Percentiles rank a stretch among this genome's conserved stretches.
Evolutionary conservation across 2,888 invertebrate species (phyloP).

Genomic region (Charanyca ferruginea): DNA sequence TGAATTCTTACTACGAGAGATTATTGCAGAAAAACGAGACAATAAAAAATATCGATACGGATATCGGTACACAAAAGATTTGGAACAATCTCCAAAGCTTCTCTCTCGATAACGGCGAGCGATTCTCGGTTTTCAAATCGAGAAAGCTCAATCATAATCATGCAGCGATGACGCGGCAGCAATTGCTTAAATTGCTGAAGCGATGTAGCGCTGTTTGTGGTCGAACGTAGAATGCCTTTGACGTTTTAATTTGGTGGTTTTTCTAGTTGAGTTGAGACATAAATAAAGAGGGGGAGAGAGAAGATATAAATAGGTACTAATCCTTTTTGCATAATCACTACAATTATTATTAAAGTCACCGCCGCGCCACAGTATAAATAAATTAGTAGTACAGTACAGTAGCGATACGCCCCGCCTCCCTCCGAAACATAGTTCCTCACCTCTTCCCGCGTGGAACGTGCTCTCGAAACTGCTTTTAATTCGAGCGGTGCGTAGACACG

Average conservation of each 20-base stretch:
- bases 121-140: constrained; percentile 25
- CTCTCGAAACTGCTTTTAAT: no score
- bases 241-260: background rate
- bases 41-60: background rate
- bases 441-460: no score
- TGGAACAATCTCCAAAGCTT: constrained; percentile 21
- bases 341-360: no score
- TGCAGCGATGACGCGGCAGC: constrained; percentile 40
- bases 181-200: constrained; percentile 43
- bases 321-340: no score
- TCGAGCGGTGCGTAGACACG: no score
- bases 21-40: constrained; percentile 4
- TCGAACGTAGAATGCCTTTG: constrained; percentile 11
- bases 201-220: constrained; percentile 24
- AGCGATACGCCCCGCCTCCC: no score
- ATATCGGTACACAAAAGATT: constrained; percentile 35
- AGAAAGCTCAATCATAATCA: constrained; percentile 42
- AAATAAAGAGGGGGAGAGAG: no score
- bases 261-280: background rate
- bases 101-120: constrained; percentile 21
- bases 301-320: no score
- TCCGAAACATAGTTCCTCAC: no score
- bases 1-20: no score
- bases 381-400: no score
- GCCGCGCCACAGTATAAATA: no score